Percentiles rank a stretch among this genome's conserved stretches.
Conservation (phyloP, 1,140 invertebrate species). For the Probaryconus sp. region DNA sequence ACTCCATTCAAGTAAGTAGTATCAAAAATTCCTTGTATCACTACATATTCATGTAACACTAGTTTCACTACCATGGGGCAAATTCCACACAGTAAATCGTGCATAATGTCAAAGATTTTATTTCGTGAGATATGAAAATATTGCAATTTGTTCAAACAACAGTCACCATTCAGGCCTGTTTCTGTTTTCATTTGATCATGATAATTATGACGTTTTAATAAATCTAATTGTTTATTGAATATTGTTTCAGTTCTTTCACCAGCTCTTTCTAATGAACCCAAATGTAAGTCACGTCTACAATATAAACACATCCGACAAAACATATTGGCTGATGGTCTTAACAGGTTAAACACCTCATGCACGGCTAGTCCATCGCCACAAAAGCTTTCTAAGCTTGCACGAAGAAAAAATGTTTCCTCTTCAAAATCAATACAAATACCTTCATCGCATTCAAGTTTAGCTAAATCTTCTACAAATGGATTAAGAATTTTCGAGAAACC, state of each 20-base stretch:
- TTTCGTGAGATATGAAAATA: conserved; percentile 44
- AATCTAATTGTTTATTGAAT: conserved; percentile 22
- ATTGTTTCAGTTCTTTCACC: conserved; percentile 4
- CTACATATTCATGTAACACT: not conserved
- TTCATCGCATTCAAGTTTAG: conserved; percentile 25
- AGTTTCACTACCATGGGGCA: conserved; percentile 4
- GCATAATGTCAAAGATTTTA: conserved; percentile 51
- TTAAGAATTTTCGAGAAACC: not conserved
- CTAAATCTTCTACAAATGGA: conserved; percentile 27
- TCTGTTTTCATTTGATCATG: conserved; percentile 18
- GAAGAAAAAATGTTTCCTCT: conserved; percentile 22
- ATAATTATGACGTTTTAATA: conserved; percentile 17
- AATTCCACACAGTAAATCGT: conserved; percentile 25
- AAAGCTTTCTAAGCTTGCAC: conserved; percentile 28
- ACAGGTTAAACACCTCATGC: conserved; percentile 46
- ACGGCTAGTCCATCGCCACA: conserved; percentile 45
- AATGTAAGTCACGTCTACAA: not conserved
- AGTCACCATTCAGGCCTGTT: conserved; percentile 33
- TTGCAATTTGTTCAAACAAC: conserved; percentile 29
- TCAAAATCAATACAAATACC: conserved; percentile 6
- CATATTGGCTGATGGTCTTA: no score
- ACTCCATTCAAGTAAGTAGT: conserved; percentile 1
- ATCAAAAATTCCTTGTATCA: no score
- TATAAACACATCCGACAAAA: conserved; percentile 41
- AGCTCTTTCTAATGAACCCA: not conserved